Percentiles rank a stretch among this genome's conserved stretches.
Evolutionary conservation across 2,113 vertebrate genomes (phyloP).

Genomic region (human (Homo sapiens)): DNA sequence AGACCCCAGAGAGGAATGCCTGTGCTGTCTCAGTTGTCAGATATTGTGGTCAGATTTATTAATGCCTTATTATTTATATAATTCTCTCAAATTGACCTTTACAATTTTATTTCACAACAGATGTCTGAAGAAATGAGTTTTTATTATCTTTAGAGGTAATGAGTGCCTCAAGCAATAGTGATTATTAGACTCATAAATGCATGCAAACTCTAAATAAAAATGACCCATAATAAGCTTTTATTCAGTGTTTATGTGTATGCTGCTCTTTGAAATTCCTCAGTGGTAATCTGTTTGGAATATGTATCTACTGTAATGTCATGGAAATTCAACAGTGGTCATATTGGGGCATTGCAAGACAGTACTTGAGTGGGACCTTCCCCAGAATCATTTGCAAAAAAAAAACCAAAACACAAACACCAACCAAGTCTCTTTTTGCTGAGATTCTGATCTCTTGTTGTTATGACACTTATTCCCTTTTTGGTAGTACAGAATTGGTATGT

Average conservation of each 20-base stretch:
- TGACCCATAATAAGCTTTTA: neutral
- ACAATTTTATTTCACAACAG: neutral
- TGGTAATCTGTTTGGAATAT: neutral
- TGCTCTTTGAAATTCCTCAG: neutral
- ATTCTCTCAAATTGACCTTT: neutral
- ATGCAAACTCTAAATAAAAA: neutral
- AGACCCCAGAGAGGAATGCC: too few relatives aligned
- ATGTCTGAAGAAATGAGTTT: neutral
- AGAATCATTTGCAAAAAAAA: neutral
- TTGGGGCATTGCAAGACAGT: neutral
- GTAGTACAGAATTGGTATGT: neutral
- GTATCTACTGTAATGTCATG: neutral
- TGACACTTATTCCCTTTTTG: neutral
- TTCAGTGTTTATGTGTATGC: neutral
- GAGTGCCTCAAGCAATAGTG: neutral
- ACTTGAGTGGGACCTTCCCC: neutral
- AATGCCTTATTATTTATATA: neutral
- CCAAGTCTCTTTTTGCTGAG: neutral
- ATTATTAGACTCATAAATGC: neutral
- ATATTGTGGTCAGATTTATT: neutral
- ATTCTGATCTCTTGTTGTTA: neutral
- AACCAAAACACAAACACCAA: neutral
- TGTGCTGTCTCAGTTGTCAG: neutral
- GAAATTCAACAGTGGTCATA: neutral
- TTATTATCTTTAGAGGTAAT: neutral